These are phyloP conservation scores for Heteropelma amictum DNA, from an alignment of 2,888 invertebrate genomes.

Conservation along the genomic window DNA sequence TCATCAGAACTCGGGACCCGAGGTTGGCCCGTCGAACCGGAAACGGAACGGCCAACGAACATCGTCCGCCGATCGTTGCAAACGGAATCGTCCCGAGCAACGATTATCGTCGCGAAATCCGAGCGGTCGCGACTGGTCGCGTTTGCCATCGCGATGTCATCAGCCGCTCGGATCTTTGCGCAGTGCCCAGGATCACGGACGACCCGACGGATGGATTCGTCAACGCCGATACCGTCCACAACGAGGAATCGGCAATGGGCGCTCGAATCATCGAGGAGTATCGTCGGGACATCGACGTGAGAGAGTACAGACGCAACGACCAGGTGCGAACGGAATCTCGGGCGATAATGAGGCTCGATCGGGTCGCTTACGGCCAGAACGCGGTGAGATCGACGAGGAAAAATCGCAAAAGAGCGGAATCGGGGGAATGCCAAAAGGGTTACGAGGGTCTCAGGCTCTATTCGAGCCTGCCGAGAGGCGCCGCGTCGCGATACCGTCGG, in stretches of 20 bases:
- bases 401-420: constrained; percentile 16
- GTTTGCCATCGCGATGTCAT: neutral
- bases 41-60: neutral
- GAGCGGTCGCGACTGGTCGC: neutral
- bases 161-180: too few species aligned
- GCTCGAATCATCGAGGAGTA: constrained; percentile 41
- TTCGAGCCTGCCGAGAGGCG: constrained; percentile 68
- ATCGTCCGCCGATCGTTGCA: neutral
- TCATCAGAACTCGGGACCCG: constrained; percentile 66
- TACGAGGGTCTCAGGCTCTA: constrained; percentile 60
- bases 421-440: neutral
- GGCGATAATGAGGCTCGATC: constrained; percentile 42
- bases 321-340: constrained; percentile 35
- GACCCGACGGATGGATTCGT: neutral
- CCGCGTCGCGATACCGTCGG: constrained; percentile 42
- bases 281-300: constrained; percentile 48
- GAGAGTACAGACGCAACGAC: constrained; percentile 30
- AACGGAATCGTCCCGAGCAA: constrained; percentile 23
- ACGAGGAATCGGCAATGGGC: constrained; percentile 27
- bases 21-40: neutral
- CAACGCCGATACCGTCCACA: constrained; percentile 58
- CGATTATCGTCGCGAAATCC: constrained; percentile 7
- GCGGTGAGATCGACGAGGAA: neutral
- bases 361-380: constrained; percentile 26
- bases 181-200: neutral